Evolutionary conservation across 1,140 invertebrate species (phyloP).

Genomic region (Pentalonia nigronervosa): DNA sequence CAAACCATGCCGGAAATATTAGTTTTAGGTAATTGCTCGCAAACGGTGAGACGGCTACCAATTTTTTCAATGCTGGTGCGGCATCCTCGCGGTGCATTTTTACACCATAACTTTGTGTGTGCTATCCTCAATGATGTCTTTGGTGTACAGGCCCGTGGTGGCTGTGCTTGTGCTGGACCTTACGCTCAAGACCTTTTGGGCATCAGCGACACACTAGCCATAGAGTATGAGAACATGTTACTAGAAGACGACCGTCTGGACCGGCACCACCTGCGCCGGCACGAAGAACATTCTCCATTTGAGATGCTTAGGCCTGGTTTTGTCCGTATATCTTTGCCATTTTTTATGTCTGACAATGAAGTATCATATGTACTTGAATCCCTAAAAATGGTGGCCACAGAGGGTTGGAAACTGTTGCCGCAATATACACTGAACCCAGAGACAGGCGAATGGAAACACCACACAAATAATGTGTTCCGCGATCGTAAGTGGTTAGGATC

Average conservation of each 20-base stretch:
- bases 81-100: constrained; percentile 79
- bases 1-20: constrained; percentile 80
- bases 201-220: constrained; percentile 78
- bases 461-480: constrained; percentile 74
- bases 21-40: constrained; percentile 76
- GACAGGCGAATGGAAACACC: constrained; percentile 89
- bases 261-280: constrained; percentile 69
- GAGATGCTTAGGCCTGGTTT: constrained; percentile 89
- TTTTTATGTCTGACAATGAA: constrained; percentile 81
- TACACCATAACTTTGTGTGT: constrained; percentile 91
- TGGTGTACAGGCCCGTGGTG: constrained; percentile 87
- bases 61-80: constrained; percentile 88
- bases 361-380: constrained; percentile 84
- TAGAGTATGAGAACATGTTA: constrained; percentile 79
- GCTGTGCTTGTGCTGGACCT: constrained; percentile 83
- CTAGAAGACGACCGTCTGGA: constrained; percentile 75
- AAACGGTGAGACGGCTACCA: constrained; percentile 74
- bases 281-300: constrained; percentile 70
- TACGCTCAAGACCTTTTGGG: constrained; percentile 87
- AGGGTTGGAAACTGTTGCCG: constrained; percentile 89
- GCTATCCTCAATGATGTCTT: constrained; percentile 90
- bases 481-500: constrained; percentile 83
- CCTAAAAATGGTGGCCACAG: constrained; percentile 84
- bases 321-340: constrained; percentile 84
- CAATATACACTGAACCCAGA: constrained; percentile 86